Conservation (phyloP, 2,113 vertebrate species). For the Todiramphus chloris region DNA sequence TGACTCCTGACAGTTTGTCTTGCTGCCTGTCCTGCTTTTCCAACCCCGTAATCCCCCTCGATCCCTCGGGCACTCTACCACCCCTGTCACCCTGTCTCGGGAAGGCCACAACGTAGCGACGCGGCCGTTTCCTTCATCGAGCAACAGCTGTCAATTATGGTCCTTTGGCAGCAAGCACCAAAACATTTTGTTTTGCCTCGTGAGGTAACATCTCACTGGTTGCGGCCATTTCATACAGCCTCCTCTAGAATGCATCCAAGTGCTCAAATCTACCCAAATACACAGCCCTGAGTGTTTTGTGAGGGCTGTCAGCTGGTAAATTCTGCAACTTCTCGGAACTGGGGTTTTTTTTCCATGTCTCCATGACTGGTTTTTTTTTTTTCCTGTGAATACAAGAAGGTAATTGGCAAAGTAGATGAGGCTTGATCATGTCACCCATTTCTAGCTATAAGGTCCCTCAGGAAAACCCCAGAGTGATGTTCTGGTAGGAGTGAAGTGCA, state of each 20-base stretch:
- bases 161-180: neutral
- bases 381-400: neutral
- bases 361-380: neutral
- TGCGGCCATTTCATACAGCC: neutral
- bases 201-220: neutral
- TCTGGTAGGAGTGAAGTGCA: neutral
- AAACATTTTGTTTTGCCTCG: neutral
- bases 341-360: neutral
- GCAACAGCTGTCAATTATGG: neutral
- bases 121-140: neutral
- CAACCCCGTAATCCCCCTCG: neutral
- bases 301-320: neutral
- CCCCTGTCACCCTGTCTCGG: neutral
- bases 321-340: neutral
- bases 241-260: neutral
- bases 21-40: neutral
- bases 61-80: neutral
- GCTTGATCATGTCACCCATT: neutral
- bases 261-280: neutral
- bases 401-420: neutral
- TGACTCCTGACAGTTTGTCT: neutral
- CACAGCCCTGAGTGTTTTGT: neutral
- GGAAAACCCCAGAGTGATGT: neutral
- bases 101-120: too few relatives aligned
- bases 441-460: neutral